Base-by-base conservation (phyloP, 2,888 invertebrate genomes). In the Microplitis deprimator region DNA sequence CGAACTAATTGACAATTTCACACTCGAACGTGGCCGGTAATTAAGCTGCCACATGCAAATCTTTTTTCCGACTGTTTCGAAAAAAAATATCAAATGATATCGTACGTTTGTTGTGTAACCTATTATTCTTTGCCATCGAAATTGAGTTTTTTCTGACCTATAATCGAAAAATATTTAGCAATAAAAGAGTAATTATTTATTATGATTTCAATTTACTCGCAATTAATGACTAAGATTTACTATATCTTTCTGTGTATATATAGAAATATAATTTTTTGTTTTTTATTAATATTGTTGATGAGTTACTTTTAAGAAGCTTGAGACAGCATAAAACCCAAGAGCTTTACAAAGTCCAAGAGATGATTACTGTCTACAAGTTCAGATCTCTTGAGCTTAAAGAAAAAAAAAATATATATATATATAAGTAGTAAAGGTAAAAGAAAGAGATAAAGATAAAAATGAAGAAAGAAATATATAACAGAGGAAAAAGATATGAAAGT, bases 1-100 rank as follows among this genome's bases (percentile, higher is more conserved):
- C 74, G 73, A 74, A 79, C 81, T 85, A 83, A 85, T 85, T 85
- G 85, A 85, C 84, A 84, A 85, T 85, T 85, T 85, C 82, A 83
- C 83, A 84, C 82, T 84, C 80, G 81, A 82, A 79, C 79, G 82
- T 83, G 77, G 83, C 77, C 79, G 81, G 85, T 85, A 85, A 85
- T 85, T 85, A 85, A 85, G 81, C 85, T 83, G 85, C 84, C 84
- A 83, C 79, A 81, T 76, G 75, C 79, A 76, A 75, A 74, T 64
- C 74, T 78, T 70, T 76, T 29, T 67, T 76, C 68, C 68, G 62
- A 64, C 68, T 73, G 40, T 73, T 68, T 65, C 75, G 17, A 72
- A 41, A 65, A 73, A 50, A 50, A 50, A 5, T 50, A 65, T 67
- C 67, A 59, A 59, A 59, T 29, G 29, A 62, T 61, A 17, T 40